Base-by-base conservation (phyloP, 1,140 invertebrate genomes). In the Luehdorfia chinensis region DNA sequence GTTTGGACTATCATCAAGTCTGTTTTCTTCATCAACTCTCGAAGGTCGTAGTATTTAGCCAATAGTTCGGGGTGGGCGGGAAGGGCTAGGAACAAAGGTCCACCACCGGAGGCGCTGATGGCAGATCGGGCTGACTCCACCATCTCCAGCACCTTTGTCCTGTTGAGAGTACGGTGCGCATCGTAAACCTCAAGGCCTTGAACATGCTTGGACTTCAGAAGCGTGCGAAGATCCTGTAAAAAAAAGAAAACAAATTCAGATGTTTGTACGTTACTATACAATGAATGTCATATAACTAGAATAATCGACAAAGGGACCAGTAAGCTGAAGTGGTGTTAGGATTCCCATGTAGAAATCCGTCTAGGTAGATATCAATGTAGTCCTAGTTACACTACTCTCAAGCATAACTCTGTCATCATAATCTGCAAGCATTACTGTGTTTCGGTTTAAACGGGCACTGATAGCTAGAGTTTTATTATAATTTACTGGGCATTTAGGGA, bases 1-100 rank as follows among this genome's bases (percentile, higher is more conserved):
- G 92, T 94, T 19, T 92, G 86, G n/a, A 94, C 66, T 27, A 91
- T 89, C 75, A 94, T 93, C 9, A 91, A 66, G 59, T 93, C 90
- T 4, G 64, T 69, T 32, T 78, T 78, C 60, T 84, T 84, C 9
- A 89, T 76, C 32, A 94, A 65, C 27, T 83, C 76, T 54, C 92
- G 91, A 30, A 94, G 77, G 60, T 93, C 91, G 60, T 91, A 93
- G 55, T 91, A 91, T 72, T 93, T 93, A 0, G 91, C 92, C 33
- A 94, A 65, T 1, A 90, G 75, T 55, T 92, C 91, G 1, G 91
- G 81, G 67, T 90, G 88, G 0, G 88, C 73, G 8, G 92, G 92
- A 19, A 94, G 68, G 0, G 89, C 84, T 13, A 93, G 57, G 19
- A 90, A 78, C 4, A 94, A 55, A 0, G 90, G 83, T 1, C 93